phyloP scores from a whole-genome alignment of 2,113 vertebrate species.

The Furnarius figulus region DNA sequence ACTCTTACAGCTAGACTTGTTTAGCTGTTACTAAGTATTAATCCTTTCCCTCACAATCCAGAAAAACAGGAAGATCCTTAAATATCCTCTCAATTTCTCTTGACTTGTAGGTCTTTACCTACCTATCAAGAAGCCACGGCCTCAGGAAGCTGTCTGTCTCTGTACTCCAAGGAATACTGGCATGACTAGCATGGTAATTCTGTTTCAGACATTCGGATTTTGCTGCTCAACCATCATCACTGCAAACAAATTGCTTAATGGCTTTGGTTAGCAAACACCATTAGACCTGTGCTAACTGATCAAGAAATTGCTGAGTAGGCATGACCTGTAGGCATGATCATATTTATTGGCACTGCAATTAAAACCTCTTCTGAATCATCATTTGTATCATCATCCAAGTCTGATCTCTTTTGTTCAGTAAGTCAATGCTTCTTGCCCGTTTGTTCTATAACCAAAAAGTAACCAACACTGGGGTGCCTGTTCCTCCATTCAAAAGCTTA shows the following conservation, averaged over 20 bases:
- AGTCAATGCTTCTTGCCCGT: not conserved
- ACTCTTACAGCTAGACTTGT: not conserved
- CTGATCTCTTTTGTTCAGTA: not conserved
- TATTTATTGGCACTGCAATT: conserved; percentile 8
- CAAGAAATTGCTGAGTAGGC: not conserved
- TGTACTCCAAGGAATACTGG: not conserved
- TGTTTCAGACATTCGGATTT: not conserved
- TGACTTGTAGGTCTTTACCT: not conserved
- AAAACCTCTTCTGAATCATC: conserved; percentile 13
- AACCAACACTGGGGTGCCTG: not conserved
- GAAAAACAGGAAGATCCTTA: not conserved
- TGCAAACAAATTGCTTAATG: not conserved
- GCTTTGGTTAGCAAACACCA: not conserved
- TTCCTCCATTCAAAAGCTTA: not conserved
- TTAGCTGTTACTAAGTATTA: conserved; percentile 6
- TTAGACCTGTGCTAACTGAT: not conserved
- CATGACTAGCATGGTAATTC: not conserved
- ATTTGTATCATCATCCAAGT: not conserved
- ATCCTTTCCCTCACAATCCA: not conserved
- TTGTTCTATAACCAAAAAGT: not conserved
- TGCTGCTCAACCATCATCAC: not conserved
- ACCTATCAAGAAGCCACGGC: not conserved
- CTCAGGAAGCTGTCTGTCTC: not conserved
- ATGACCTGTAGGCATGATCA: not conserved
- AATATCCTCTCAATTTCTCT: not conserved